These are phyloP conservation scores for Siphlonurus alternatus DNA, from an alignment of 2,888 invertebrate genomes.

Conservation along the genomic window DNA sequence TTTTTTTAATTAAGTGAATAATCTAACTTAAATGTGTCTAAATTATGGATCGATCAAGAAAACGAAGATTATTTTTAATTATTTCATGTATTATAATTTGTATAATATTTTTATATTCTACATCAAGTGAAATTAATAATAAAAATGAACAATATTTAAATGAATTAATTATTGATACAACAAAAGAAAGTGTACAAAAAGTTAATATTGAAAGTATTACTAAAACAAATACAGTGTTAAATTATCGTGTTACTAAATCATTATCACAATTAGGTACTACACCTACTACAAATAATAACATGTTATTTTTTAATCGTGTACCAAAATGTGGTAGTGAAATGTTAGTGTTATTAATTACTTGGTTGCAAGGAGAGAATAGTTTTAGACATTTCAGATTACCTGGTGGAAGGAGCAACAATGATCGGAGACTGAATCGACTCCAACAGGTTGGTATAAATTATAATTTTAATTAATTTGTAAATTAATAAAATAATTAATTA, in stretches of 20 bases:
- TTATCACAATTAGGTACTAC: neutral
- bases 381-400: conserved; percentile 37
- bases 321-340: conserved; percentile 42
- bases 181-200: neutral
- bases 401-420: conserved; percentile 18
- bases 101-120: neutral
- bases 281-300: neutral
- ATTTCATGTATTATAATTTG: neutral
- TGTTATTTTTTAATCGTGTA: conserved; percentile 39
- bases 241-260: conserved; percentile 1
- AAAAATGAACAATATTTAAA: neutral
- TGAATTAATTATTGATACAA: neutral
- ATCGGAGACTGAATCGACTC: conserved; percentile 21
- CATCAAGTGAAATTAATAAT: neutral
- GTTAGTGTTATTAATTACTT: conserved; percentile 37
- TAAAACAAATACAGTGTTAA: neutral
- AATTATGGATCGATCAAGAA: neutral
- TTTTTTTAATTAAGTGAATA: too few species aligned
- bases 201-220: neutral
- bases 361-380: conserved; percentile 37
- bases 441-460: conserved; percentile 25
- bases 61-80: neutral
- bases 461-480: conserved; percentile 1
- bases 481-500: neutral
- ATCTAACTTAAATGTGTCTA: neutral